Base-by-base conservation (phyloP, 2,888 invertebrate species). In the Drosophila conformis region DNA sequence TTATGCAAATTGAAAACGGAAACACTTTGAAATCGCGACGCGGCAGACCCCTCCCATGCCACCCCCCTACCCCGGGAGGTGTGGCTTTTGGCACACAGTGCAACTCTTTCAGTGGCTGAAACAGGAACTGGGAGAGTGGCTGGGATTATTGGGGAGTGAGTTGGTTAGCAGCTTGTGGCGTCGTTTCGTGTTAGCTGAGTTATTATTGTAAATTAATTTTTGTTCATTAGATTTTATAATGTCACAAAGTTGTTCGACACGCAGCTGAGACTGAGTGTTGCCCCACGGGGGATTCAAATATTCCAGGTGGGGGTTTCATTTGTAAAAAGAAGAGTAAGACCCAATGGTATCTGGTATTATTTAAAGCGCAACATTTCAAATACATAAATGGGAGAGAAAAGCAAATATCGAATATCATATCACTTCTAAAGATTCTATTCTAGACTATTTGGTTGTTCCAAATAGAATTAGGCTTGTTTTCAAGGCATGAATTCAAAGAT, bases 1-100 rank as follows among this genome's bases (percentile, higher is more conserved):
- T 91, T 92, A 93, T 93, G 93, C 91, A 93, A 93, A 93, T 93
- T 91, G 91, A 83, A 88, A 91, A 87, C 90, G 92, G 92, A 93
- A 93, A 91, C 92, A 90, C 86, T 90, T 87, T 83, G 85, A 90
- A 89, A 86, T 75, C 76, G 78, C 66, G 59, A 59, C 59, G 13
- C 29, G 25, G 35, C 67, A 54, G 27, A 36, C 13, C 4, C 54
- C 53, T 6, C 4, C 8, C 35, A n/a, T 36, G 15, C 53, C 21
- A 53, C 31, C 36, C 58, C 31, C 15, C 11, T 18, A 27, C 35
- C 21, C 21, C 21, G 35, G 38, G 7, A 21, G 2, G 27, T 15
- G 18, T 13, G 27, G 25, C 72, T 62, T 54, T 57, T 59, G 48
- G 48, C 25, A 66, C 63, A 54, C 59, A 42, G 38, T 62, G 48